Evolutionary conservation across 2,113 vertebrate species (phyloP).

Genomic region (Bos indicus): DNA sequence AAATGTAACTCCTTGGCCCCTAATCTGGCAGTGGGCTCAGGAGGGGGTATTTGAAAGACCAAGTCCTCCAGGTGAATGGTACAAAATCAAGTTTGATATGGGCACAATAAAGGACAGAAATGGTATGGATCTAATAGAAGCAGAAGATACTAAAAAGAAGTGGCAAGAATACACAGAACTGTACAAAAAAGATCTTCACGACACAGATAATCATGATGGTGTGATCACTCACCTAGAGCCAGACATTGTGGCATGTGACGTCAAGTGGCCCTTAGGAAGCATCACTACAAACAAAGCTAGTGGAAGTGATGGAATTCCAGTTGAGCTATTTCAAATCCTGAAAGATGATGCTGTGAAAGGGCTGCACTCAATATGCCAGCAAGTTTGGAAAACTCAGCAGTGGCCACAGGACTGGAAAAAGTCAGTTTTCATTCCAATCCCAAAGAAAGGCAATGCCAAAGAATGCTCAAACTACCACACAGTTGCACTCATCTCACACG

Average conservation of each 20-base stretch:
- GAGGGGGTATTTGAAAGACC: background rate
- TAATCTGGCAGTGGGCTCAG: background rate
- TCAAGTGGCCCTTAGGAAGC: background rate
- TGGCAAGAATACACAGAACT: background rate
- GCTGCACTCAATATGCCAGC: background rate
- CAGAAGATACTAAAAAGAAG: background rate
- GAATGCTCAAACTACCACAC: background rate
- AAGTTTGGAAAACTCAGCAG: background rate
- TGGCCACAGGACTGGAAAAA: background rate
- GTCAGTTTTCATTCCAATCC: background rate
- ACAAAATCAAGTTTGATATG: background rate
- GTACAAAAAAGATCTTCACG: background rate
- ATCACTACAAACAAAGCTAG: background rate
- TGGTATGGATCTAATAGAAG: background rate
- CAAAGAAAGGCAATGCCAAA: background rate
- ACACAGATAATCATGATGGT: background rate
- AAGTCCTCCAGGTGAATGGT: background rate
- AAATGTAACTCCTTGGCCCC: background rate
- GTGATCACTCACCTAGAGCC: background rate
- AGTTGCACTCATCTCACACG: background rate
- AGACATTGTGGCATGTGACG: background rate
- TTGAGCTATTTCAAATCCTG: background rate
- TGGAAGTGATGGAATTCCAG: background rate
- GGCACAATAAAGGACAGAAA: background rate
- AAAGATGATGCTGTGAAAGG: background rate